Base-by-base conservation (phyloP, 2,888 invertebrate genomes). In the Tachina fera region DNA sequence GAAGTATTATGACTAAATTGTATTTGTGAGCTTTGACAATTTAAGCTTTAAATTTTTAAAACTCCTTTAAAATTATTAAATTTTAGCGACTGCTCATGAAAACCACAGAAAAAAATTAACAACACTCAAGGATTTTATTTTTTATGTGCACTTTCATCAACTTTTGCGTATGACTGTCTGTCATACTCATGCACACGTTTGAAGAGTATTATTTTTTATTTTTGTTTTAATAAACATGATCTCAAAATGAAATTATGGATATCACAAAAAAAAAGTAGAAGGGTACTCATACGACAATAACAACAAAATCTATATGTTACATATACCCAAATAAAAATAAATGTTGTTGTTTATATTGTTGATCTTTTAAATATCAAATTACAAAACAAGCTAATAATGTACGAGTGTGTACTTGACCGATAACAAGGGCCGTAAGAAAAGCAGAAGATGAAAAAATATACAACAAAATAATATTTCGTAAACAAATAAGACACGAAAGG, bases 301-400 rank as follows among this genome's bases (percentile, higher is more conserved):
- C 49, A 58, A 51, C 58, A 49, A 72, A 67, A 43, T 67, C 31
- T 67, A 51, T 67, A 51, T 67, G 67, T 81, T 60, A 47, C 80
- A 75, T 60, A 63, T 49, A 39, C 16, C 11, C 51, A 6, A 31
- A 31, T 61, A 10, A 65, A 61, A 47, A 45, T 51, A n/a, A 16
- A 6, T 43, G 19, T 53, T 80, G 65, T 60, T 39, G 31, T 63
- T 60, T 58, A 41, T 67, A 45, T 78, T 65, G 60, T 81, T 77
- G 51, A 49, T 47, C 53, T 78, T 47, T 76, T 31, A 76, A 83
- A 51, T 79, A 86, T 86, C 86, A 72, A 80, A 86, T 86, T 86
- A 80, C 86, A 83, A 86, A 83, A 86, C 86, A 86, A 83, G 83
- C 75, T 58, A 86, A 31, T 31, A 31, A 86, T 67, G 86, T 16